Evolutionary conservation across 2,797 vertebrate genomes (phyloP), one percentile per base, ranked within the genome.

Genomic region (Lepus oiostolus): DNA sequence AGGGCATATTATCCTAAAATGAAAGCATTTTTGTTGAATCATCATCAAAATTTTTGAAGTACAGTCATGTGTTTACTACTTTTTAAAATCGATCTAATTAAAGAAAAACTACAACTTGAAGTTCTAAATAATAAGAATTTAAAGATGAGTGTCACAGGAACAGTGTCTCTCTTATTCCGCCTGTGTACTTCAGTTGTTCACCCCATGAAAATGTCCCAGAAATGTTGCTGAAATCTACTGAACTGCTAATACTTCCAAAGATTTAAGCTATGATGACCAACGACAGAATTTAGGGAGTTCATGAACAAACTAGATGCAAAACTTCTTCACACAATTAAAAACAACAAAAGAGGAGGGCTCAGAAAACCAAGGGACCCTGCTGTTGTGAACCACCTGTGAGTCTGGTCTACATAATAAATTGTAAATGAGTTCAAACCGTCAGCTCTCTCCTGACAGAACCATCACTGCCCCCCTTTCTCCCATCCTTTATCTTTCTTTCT

Each of bases 21-120:
- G 65, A 87, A 35, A 68, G 38, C 67, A 85, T 87, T 93, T 85
- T 35, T 94, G 58, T 21, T 91, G 17, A 87, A 58, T 26, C 83
- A 9, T n/a, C 35, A 94, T 68, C 9, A 94, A 81, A 75, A 38
- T 26, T 67, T 89, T 87, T 91, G 50, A 86, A 93, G 70, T 85
- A 79, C 8, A 65, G 65, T 62, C 17, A 52, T 28, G 58, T 74
- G 30, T 60, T 63, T 91, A n/a, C 8, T 76, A 95, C 35, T 88
- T 93, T 91, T 58, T 60, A 76, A 90, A 83, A 12, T 28, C 86
- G 8, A 67, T 10, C 11, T 19, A 76, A 68, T 42, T 88, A 62
- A 90, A 84, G 21, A 71, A 88, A 92, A 88, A 35, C 6, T 71
- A 91, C 11, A 60, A 11, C 68, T 38, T 83, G 35, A 79, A 92